phyloP scores from a whole-genome alignment of 2,888 invertebrate species.

The Sminthurides aquaticus region DNA sequence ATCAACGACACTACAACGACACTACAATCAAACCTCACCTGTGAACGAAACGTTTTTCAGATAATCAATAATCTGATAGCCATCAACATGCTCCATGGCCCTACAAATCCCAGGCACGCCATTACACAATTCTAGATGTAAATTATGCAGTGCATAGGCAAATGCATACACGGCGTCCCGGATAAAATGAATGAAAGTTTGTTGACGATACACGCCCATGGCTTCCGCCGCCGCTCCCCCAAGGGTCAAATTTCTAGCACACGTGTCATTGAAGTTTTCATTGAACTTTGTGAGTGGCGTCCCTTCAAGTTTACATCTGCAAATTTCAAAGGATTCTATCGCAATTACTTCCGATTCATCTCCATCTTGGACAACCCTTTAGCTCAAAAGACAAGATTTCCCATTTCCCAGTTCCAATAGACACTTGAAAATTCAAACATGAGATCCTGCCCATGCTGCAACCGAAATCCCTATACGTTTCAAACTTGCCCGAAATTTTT shows the following conservation, averaged over 20 bases:
- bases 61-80: slow-evolving; percentile 47
- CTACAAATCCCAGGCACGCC: slow-evolving; percentile 47
- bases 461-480: too few species aligned
- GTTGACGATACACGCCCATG: slow-evolving; percentile 43
- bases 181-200: slow-evolving; percentile 52
- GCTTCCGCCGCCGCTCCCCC: neutral
- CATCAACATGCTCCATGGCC: slow-evolving; percentile 48
- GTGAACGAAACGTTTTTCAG: slow-evolving; percentile 51
- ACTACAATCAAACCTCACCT: slow-evolving; percentile 45
- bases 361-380: too few species aligned
- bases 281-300: slow-evolving; percentile 19
- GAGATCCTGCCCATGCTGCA: too few species aligned
- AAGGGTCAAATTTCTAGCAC: neutral
- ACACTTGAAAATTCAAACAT: too few species aligned
- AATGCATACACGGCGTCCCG: slow-evolving; percentile 53
- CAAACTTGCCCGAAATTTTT: too few species aligned
- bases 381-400: too few species aligned
- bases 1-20: neutral
- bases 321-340: neutral
- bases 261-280: slow-evolving; percentile 6
- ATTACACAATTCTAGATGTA: slow-evolving; percentile 49
- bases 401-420: too few species aligned
- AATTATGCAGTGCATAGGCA: slow-evolving; percentile 51
- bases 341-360: too few species aligned
- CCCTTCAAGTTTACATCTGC: slow-evolving; percentile 18